Percentiles rank a stretch among this genome's conserved stretches.
phyloP scores from a whole-genome alignment of 2,888 invertebrate genomes.

The Artemia sp. region DNA sequence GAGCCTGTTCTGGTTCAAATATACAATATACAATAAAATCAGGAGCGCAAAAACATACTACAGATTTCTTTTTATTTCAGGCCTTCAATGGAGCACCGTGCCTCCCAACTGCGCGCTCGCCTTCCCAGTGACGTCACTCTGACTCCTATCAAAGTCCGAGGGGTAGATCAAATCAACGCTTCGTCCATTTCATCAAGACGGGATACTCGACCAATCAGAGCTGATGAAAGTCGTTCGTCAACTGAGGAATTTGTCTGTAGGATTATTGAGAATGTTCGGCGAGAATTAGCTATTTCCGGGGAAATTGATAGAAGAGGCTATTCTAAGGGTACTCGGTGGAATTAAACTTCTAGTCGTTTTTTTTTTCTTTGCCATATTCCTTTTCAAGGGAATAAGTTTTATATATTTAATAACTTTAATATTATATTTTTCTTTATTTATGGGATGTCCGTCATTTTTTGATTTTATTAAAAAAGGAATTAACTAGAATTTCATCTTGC shows the following conservation, averaged over 20 bases:
- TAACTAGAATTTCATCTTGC: no score
- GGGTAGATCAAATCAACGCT: background rate
- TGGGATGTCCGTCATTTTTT: no score
- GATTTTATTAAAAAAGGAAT: no score
- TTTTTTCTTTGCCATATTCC: no score
- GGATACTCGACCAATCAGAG: background rate
- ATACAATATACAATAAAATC: no score
- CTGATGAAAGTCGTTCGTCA: conserved; percentile 1
- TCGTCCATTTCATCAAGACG: background rate
- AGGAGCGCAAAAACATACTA: no score
- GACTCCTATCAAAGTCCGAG: background rate
- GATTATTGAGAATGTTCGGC: conserved; percentile 17
- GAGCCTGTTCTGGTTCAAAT: no score
- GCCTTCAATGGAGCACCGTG: background rate
- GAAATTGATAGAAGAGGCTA: conserved; percentile 18
- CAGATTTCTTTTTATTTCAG: background rate
- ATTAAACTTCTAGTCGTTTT: no score
- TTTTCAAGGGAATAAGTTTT: no score
- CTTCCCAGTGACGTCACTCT: background rate
- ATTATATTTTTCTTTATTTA: no score
- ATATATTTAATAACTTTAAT: no score
- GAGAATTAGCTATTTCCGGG: conserved; percentile 13
- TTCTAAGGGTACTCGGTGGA: conserved; percentile 11
- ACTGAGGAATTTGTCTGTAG: conserved; percentile 17
- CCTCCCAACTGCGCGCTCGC: conserved; percentile 3